Base-by-base conservation (phyloP, 2,888 invertebrate genomes). In the Noctuana brunneofusca region DNA sequence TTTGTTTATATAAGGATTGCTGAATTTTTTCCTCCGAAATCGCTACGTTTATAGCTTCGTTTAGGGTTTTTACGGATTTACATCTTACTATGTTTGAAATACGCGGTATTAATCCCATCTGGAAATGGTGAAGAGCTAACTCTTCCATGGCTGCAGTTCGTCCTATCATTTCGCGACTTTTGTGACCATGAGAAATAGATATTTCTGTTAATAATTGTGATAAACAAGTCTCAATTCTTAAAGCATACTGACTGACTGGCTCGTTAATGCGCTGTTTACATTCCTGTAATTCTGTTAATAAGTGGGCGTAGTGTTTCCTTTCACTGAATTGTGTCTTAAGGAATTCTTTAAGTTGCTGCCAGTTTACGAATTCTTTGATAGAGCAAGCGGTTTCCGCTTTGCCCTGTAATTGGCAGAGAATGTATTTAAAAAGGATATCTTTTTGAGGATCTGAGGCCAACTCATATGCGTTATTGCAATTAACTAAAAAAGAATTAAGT, bases 191-290 rank as follows among this genome's bases (percentile, higher is more conserved):
- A 5, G 60, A 46, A 0, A 57, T 32, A 3, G 48, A 22, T 6
- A 43, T 43, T 18, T 43, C 41, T 8, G 41, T 43, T 16, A 43
- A 18, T 0, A 48, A 2, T 48, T 20, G 48, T 5, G 48, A 48
- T 22, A 22, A 1, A 1, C 22, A 22, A 1, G 70, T 68, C 41
- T 75, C 72, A 0, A 71, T 20, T 12, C 64, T 46, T 0, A 71
- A 52, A 0, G 72, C 24, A 53, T 52, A 74, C 12, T 69, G 69
- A 22, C 62, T 68, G 0, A 72, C 70, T 0, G 50, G 50, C 46
- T 74, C 74, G 3, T 53, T 55, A 0, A 43, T 12, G 12, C 6
- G 3, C 50, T 64, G 58, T 24, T 50, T 53, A 14, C 64, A 49
- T n/a, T 64, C 64, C 16, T 64, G 59, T n/a, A 60, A 30, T 5